These are phyloP conservation scores for Phoronis australis DNA, from an alignment of 2,888 invertebrate species.

Conservation along the genomic window DNA sequence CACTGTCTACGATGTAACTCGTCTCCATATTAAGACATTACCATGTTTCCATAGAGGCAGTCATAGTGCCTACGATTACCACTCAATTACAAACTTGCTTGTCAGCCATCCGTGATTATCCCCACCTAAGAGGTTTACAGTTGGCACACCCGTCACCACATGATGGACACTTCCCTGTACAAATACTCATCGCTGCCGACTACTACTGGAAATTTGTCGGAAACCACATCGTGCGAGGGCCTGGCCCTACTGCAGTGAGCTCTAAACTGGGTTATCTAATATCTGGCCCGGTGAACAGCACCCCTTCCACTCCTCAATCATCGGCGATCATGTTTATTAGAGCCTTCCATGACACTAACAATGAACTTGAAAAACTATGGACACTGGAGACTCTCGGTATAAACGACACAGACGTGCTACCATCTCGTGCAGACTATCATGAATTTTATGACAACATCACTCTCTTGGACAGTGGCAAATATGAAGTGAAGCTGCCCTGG, in stretches of 20 bases:
- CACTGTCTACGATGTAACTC: slow-evolving; percentile 4
- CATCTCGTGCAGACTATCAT: too few species aligned
- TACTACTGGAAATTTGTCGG: slow-evolving; percentile 15
- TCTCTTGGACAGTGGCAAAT: neutral
- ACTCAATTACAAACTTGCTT: slow-evolving; percentile 6
- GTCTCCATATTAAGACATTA: slow-evolving; percentile 2
- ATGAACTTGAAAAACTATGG: slow-evolving; percentile 11
- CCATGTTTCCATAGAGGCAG: slow-evolving; percentile 12
- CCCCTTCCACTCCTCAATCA: too few species aligned
- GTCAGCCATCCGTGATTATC: neutral
- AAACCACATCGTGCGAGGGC: slow-evolving; percentile 9
- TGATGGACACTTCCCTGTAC: slow-evolving; percentile 5
- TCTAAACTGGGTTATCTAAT: slow-evolving; percentile 15
- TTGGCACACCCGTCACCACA: slow-evolving; percentile 12
- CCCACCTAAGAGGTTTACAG: slow-evolving; percentile 7
- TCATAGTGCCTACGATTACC: slow-evolving; percentile 15
- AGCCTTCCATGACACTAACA: too few species aligned
- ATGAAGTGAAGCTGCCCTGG: neutral
- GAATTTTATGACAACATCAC: too few species aligned
- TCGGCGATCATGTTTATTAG: too few species aligned
- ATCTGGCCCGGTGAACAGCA: slow-evolving; percentile 9
- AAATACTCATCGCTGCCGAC: slow-evolving; percentile 16
- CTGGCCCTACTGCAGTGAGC: slow-evolving; percentile 16
- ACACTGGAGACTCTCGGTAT: slow-evolving; percentile 12
- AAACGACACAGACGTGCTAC: too few species aligned